Evolutionary conservation across 2,888 invertebrate species (phyloP).

Genomic region (Thymelicus sylvestris): DNA sequence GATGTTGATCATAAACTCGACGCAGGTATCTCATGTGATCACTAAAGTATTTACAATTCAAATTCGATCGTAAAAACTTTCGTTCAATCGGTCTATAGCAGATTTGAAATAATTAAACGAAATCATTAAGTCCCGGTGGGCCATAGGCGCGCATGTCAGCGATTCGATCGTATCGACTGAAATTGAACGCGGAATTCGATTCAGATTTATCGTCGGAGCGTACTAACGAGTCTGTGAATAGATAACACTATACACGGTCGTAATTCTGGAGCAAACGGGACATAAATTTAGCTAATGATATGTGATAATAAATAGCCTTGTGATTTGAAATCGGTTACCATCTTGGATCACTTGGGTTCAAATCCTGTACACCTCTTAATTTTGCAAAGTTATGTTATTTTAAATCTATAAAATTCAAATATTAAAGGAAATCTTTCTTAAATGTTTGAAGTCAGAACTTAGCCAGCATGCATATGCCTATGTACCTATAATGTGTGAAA

Average conservation of each 20-base stretch:
- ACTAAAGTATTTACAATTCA: conserved; percentile 15
- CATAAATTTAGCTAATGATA: conserved; percentile 77
- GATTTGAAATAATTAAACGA: conserved; percentile 18
- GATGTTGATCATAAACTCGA: conserved; percentile 32
- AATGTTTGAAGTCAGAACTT: no score
- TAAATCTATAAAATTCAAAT: no score
- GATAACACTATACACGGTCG: conserved; percentile 69
- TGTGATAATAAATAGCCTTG: conserved; percentile 53
- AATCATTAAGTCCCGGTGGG: conserved; percentile 22
- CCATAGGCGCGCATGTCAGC: conserved; percentile 1
- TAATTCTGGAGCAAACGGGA: conserved; percentile 69
- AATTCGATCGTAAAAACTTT: conserved; percentile 4
- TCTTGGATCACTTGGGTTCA: background rate
- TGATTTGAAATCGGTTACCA: background rate
- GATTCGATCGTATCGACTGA: conserved; percentile 24
- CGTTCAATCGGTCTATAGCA: background rate
- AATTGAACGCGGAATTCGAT: conserved; percentile 23
- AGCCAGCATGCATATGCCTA: no score
- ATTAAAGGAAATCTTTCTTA: no score
- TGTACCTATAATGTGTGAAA: no score
- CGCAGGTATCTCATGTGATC: conserved; percentile 21
- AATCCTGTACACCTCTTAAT: background rate
- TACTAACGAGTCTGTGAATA: conserved; percentile 58
- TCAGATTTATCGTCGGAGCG: conserved; percentile 37
- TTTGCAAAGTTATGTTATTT: no score